Percentiles rank a stretch among this genome's conserved stretches.
Conservation (phyloP, 2,888 invertebrate genomes). For the Deilephila porcellus region DNA sequence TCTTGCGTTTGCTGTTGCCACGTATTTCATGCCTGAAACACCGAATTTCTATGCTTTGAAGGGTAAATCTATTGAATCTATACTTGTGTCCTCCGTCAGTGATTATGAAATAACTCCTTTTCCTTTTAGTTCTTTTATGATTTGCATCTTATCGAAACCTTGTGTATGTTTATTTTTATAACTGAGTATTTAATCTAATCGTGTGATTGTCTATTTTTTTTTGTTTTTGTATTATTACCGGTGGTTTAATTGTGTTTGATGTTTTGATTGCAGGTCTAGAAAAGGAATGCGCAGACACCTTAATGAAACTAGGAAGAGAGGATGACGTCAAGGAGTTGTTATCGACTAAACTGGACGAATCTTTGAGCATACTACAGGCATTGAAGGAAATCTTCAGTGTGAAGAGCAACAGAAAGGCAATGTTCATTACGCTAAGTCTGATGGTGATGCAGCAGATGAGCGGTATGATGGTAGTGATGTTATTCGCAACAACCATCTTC, state of each 20-base stretch:
- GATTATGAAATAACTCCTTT: no score
- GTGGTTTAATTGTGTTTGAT: neutral
- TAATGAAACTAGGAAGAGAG: slow-evolving; percentile 7
- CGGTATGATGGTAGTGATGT: slow-evolving; percentile 2
- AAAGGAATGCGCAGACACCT: neutral
- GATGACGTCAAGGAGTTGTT: neutral
- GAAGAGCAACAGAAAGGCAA: slow-evolving; percentile 12
- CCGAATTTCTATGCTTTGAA: neutral
- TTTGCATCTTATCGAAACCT: no score
- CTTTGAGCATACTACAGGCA: neutral
- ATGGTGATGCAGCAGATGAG: slow-evolving; percentile 12
- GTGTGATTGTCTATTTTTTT: no score
- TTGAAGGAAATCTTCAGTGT: slow-evolving; percentile 11
- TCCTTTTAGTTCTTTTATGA: no score
- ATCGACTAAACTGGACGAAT: slow-evolving; percentile 5
- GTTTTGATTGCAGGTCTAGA: neutral
- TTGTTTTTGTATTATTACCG: neutral
- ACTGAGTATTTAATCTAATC: no score
- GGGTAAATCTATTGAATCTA: neutral
- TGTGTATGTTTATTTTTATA: no score
- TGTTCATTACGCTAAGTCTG: neutral
- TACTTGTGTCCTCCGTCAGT: no score
- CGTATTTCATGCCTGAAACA: neutral
- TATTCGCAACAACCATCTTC: slow-evolving; percentile 8
- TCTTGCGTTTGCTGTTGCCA: neutral